These are phyloP conservation scores for Orestias chungarensis DNA, from an alignment of 2,797 vertebrate genomes.

Conservation along the genomic window DNA sequence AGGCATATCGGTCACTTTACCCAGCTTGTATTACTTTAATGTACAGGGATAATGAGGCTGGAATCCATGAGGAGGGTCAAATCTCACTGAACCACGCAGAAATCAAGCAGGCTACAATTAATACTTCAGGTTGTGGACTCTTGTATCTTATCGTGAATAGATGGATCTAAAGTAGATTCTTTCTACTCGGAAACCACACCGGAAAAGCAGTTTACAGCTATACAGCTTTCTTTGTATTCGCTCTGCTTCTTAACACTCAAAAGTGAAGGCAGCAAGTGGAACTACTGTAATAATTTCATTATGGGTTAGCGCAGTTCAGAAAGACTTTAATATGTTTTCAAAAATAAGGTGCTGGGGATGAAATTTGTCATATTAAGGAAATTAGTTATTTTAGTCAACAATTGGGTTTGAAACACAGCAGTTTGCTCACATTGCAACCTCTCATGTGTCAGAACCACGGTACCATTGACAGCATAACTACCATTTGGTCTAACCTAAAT, in stretches of 20 bases:
- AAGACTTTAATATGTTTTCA: conserved; percentile 54
- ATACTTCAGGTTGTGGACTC: background rate
- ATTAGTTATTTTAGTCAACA: conserved; percentile 38
- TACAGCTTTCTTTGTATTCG: conserved; percentile 24
- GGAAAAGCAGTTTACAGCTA: conserved; percentile 39
- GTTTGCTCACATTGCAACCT: conserved; percentile 8
- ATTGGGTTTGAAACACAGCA: conserved; percentile 25
- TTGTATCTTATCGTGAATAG: conserved; percentile 10
- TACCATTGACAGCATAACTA: background rate
- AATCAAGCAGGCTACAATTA: conserved; percentile 34
- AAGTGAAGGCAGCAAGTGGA: conserved; percentile 51
- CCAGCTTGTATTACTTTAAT: conserved; percentile 37
- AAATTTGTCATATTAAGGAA: conserved; percentile 47
- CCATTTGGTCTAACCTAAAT: too few relatives aligned
- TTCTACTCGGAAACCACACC: conserved; percentile 14
- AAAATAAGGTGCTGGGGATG: conserved; percentile 57
- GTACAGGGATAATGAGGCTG: conserved; percentile 41
- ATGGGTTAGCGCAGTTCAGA: conserved; percentile 52
- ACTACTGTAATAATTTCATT: conserved; percentile 51
- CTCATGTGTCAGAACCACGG: background rate
- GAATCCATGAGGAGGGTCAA: conserved; percentile 42
- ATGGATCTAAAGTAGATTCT: conserved; percentile 18
- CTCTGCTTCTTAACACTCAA: conserved; percentile 38
- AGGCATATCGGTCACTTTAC: conserved; percentile 41
- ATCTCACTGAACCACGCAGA: conserved; percentile 36